phyloP scores from a whole-genome alignment of 2,113 vertebrate genomes.

The Alectura lathami region DNA sequence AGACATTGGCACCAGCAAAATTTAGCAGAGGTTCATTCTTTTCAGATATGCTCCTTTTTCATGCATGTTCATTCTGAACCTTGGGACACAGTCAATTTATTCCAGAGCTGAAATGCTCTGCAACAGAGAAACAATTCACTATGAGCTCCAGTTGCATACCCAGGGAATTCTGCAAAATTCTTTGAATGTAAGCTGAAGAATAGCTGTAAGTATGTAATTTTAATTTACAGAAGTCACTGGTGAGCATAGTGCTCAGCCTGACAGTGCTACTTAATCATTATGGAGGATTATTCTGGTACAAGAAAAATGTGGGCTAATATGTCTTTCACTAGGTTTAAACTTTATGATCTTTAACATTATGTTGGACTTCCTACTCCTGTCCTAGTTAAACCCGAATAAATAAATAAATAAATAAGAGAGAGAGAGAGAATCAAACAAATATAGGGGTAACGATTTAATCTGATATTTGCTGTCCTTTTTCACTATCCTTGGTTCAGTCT shows the following conservation, averaged over 20 bases:
- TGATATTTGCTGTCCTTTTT: neutral
- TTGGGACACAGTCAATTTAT: neutral
- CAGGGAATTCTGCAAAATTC: neutral
- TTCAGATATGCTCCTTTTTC: fast-evolving
- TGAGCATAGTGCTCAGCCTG: neutral
- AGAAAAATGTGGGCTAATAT: neutral
- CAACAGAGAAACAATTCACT: neutral
- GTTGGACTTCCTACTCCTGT: neutral
- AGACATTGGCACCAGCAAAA: neutral
- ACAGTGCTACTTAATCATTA: neutral
- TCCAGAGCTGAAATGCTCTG: neutral
- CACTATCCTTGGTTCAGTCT: neutral
- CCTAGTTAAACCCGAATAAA: neutral
- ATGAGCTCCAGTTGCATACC: neutral
- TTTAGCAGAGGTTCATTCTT: neutral
- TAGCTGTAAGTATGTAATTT: neutral
- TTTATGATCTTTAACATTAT: neutral
- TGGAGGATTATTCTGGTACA: neutral
- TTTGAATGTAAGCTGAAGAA: neutral
- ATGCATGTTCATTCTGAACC: neutral
- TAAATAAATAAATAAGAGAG: too few species aligned
- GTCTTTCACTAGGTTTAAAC: neutral
- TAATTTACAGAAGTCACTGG: neutral
- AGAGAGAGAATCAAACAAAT: neutral
- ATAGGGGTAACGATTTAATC: neutral